Evolutionary conservation across 2,797 vertebrate genomes (phyloP).

Genomic region (Chelon labrosus): DNA sequence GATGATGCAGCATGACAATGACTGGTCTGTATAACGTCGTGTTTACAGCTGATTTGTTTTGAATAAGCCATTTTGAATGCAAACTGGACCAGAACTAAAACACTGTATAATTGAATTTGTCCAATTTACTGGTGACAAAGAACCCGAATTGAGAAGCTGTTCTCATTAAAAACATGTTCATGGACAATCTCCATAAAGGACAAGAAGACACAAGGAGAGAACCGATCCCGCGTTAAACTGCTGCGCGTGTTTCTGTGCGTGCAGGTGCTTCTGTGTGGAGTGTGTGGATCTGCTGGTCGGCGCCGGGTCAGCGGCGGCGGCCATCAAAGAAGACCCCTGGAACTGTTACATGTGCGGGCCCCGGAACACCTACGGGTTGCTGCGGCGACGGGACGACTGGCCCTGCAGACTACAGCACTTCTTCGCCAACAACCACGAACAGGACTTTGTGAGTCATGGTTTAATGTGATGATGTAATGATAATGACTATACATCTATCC

Average conservation of each 20-base stretch:
- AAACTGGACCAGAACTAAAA: too few species aligned
- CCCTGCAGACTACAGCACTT: constrained; percentile 90
- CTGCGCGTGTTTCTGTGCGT: constrained; percentile 28
- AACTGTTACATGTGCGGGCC: constrained; percentile 96
- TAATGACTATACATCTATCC: too few species aligned
- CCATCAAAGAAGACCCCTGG: constrained; percentile 95
- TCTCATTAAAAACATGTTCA: too few species aligned
- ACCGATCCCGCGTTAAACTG: not conserved
- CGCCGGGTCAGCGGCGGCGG: constrained; percentile 85
- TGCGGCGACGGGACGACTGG: constrained; percentile 94
- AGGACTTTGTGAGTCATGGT: constrained; percentile 89
- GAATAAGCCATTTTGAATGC: too few species aligned
- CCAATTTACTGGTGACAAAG: too few species aligned
- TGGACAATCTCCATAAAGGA: too few species aligned
- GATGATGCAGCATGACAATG: too few species aligned
- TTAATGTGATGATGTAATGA: not conserved
- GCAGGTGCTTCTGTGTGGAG: constrained; percentile 96
- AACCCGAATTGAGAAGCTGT: too few species aligned
- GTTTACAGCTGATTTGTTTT: too few species aligned
- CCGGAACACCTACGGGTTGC: constrained; percentile 81
- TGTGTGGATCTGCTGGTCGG: constrained; percentile 94
- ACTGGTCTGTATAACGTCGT: too few species aligned
- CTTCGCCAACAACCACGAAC: constrained; percentile 93
- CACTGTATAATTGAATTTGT: too few species aligned
- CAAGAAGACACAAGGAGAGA: too few species aligned